phyloP scores from a whole-genome alignment of 2,888 invertebrate species.

The Neoscelio sp. region DNA sequence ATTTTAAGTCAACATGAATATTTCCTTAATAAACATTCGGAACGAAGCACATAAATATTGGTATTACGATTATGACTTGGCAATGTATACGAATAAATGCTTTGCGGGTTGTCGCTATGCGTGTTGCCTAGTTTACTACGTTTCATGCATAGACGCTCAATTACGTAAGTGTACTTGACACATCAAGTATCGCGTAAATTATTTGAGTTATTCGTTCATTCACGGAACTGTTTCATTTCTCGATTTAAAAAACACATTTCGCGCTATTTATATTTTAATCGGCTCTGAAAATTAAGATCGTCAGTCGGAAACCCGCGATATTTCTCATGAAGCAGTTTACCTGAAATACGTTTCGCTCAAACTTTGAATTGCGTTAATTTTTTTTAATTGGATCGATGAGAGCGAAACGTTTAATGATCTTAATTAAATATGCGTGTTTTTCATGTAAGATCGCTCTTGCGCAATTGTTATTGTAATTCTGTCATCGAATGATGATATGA shows the following conservation, averaged over 20 bases:
- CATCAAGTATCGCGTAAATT: conserved; percentile 26
- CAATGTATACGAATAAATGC: conserved; percentile 11
- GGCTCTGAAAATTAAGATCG: neutral
- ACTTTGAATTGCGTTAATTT: no score
- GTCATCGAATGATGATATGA: conserved; percentile 36
- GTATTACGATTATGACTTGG: conserved; percentile 1
- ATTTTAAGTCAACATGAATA: neutral
- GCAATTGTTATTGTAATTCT: conserved; percentile 22
- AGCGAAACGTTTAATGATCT: no score
- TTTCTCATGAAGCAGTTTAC: no score
- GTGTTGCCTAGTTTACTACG: conserved; percentile 12
- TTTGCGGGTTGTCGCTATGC: conserved; percentile 5
- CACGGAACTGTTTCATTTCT: neutral
- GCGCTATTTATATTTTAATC: conserved; percentile 11
- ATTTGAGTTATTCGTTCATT: conserved; percentile 19
- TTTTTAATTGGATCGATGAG: conserved; percentile 6
- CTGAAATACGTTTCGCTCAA: neutral
- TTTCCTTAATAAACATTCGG: conserved; percentile 11
- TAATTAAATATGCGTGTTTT: no score
- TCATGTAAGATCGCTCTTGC: neutral
- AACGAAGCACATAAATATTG: conserved; percentile 31
- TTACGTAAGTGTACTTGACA: conserved; percentile 49
- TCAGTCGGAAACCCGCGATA: no score
- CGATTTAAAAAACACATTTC: conserved; percentile 10
- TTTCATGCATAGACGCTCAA: conserved; percentile 37